Base-by-base conservation (phyloP, 1,140 invertebrate genomes). In the Archivesica marissinica region DNA sequence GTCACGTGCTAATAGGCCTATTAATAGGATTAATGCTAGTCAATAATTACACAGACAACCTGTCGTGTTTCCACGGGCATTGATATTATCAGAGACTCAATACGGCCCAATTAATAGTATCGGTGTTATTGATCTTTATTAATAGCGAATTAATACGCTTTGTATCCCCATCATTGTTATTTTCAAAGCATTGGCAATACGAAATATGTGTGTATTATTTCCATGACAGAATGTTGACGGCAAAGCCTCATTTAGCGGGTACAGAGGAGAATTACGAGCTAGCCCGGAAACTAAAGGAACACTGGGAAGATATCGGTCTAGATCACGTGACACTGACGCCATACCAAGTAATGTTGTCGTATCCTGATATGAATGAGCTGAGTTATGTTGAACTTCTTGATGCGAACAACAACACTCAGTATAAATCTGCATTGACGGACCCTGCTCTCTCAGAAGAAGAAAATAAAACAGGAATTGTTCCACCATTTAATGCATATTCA, bases 401-500 rank as follows among this genome's bases (percentile, higher is more conserved):
- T 68, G 66, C 44, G n/a, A 77, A 9, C 7, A 59, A 44, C 11
- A 64, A 20, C 3, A 80, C 88, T n/a, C 23, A 80, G 28, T 91
- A 89, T 76, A 82, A 88, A 39, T 89, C 90, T 20, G 68, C 44
- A 0, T 30, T 88, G 17, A 86, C 77, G 20, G 92, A 93, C 68
- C 87, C 89, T 13, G 88, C 91, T 33, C 54, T 93, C 2, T 74
- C 84, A 23, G 88, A 90, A 28, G 87, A 90, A 17, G 89, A 92
- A 72, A 89, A 92, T 39, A 87, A 90, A 38, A 77, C 86, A 7
- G 86, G 88, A 52, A 90, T 93, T 11, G 90, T 93, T 1, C 90
- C 90, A 3, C 93, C 92, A 1, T 93, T 92, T 64, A 92, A 93
- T 83, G 93, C 92, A 0, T 93, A 90, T 52, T 91, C 91, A 3